Evolutionary conservation across 1,140 invertebrate species (phyloP).

Genomic region (Ceratina japonica): DNA sequence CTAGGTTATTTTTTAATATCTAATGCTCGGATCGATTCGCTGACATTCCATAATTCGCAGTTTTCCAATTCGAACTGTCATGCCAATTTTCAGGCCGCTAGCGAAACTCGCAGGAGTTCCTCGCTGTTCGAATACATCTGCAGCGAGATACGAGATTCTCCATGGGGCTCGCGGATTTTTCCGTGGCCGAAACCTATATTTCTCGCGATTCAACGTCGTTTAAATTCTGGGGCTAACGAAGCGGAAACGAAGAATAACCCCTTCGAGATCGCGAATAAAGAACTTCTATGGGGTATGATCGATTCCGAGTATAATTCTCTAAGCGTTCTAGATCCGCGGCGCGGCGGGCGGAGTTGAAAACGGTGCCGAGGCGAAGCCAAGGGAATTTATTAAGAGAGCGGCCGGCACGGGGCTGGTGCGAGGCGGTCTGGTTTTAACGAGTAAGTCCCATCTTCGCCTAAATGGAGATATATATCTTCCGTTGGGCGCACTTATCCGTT

Average conservation of each 20-base stretch:
- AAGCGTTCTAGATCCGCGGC: slow-evolving; percentile 29
- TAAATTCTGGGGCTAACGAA: slow-evolving; percentile 2
- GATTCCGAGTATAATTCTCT: slow-evolving; percentile 53
- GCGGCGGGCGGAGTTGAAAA: neutral
- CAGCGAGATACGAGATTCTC: neutral
- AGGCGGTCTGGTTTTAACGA: slow-evolving; percentile 75
- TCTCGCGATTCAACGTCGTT: neutral
- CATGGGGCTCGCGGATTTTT: too few relatives aligned
- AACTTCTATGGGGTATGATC: slow-evolving; percentile 7
- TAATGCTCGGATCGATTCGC: too few relatives aligned
- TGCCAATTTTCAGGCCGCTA: too few relatives aligned
- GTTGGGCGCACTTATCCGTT: slow-evolving; percentile 76
- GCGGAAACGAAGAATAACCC: slow-evolving; percentile 8
- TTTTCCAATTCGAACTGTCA: too few relatives aligned
- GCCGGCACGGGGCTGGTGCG: slow-evolving; percentile 50
- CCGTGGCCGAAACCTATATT: neutral
- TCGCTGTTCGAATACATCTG: too few relatives aligned
- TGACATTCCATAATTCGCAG: too few relatives aligned
- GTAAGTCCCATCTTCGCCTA: slow-evolving; percentile 73
- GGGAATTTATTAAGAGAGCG: slow-evolving; percentile 63
- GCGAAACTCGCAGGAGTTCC: too few relatives aligned
- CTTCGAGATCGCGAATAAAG: too few relatives aligned
- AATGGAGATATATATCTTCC: slow-evolving; percentile 78
- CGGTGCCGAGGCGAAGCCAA: slow-evolving; percentile 1
- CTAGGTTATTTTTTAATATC: too few relatives aligned